Evolutionary conservation across 1,140 invertebrate genomes (phyloP).

Genomic region (Bombus picipes): DNA sequence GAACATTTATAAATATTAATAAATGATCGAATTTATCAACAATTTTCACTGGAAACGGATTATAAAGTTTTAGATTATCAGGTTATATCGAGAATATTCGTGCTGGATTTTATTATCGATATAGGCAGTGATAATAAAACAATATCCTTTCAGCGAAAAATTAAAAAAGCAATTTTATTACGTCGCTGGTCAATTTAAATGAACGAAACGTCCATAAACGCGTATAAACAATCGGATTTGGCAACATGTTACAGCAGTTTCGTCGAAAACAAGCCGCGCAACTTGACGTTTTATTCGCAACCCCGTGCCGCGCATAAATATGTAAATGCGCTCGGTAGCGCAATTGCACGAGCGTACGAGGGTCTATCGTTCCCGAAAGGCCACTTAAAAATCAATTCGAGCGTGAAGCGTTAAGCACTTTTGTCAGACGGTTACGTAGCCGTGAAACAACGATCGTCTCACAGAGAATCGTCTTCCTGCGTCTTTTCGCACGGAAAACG

Average conservation of each 20-base stretch:
- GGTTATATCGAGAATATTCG: neutral
- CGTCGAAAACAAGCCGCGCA: neutral
- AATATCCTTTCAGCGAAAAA: neutral
- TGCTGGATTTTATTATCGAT: neutral
- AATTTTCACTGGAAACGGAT: neutral
- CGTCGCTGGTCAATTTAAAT: neutral
- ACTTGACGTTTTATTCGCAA: neutral
- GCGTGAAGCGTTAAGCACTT: slow-evolving; percentile 43
- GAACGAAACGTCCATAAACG: neutral
- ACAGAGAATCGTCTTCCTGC: slow-evolving; percentile 13
- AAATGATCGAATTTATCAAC: neutral
- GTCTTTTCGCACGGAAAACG: slow-evolving; percentile 58
- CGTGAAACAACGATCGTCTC: slow-evolving; percentile 62
- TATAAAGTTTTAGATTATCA: neutral
- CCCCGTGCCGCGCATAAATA: slow-evolving; percentile 6
- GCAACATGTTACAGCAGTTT: neutral
- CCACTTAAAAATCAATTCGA: slow-evolving; percentile 41
- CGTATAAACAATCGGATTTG: neutral
- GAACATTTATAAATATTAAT: neutral
- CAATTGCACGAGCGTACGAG: neutral
- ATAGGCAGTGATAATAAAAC: neutral
- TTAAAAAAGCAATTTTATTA: neutral
- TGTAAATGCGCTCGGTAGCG: slow-evolving; percentile 19
- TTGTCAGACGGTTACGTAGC: slow-evolving; percentile 6
- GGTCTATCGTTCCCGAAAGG: slow-evolving; percentile 21